Evolutionary conservation across 2,888 invertebrate genomes (phyloP), one percentile per base, ranked within the genome.

Genomic region (Hydriomena furcata): DNA sequence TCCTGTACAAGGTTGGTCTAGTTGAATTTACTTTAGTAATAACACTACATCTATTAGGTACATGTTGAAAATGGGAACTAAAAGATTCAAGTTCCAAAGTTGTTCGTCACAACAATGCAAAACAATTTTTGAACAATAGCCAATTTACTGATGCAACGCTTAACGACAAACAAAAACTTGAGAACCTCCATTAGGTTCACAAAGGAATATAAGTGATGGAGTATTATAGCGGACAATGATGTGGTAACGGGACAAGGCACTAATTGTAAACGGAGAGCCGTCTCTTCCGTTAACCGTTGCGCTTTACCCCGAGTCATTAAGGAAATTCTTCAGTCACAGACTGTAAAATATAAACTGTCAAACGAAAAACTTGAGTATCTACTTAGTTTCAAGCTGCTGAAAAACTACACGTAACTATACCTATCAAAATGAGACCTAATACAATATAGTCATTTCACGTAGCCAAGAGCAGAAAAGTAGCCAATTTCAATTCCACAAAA

Each of bases 211-310:
- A 79, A 82, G 75, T 71, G 73, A 73, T 67, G 65, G 69, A 73
- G 81, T 80, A 82, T 76, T 77, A 82, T 75, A 73, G 79, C 80
- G 75, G 79, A 88, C 87, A 86, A 84, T 83, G 82, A 71, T 74
- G 66, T 65, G 65, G 79, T 88, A 90, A 89, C 88, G 87, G 87
- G 79, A 87, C 81, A 66, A 68, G 78, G 71, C 68, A 82, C 87
- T 87, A 82, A 89, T 88, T 86, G 81, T 82, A 83, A 83, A 80
- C 76, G 69, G 78, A 76, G 81, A 76, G 75, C 76, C 68, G 72
- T 73, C 70, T 82, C 79, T 84, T 82, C 84, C 84, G 84, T 83
- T 84, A 84, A 71, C 72, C 68, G 66, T 60, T 55, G 68, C 65
- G 63, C 58, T 62, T 63, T 63, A 55, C 43, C 34, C n/a, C n/a